phyloP scores from a whole-genome alignment of 1,140 invertebrate genomes.

The Physella acuta region DNA sequence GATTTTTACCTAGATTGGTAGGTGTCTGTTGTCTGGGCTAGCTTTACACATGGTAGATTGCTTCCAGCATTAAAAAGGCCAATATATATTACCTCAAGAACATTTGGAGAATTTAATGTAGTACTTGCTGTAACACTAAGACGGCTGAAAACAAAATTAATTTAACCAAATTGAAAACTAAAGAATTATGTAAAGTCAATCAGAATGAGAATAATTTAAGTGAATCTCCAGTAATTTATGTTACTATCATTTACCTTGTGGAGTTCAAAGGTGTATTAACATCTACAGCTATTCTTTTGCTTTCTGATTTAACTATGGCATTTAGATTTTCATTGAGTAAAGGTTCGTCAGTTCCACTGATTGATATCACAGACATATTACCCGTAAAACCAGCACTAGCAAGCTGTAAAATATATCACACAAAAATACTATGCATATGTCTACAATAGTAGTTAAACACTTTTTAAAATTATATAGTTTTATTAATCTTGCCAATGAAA shows the following conservation, averaged over 20 bases:
- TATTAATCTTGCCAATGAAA: too few species aligned
- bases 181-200: too few species aligned
- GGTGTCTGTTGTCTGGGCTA: conserved; percentile 17
- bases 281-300: not conserved
- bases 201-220: too few species aligned
- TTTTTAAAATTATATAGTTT: too few species aligned
- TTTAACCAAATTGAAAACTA: too few species aligned
- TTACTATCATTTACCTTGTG: too few species aligned
- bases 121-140: conserved; percentile 30
- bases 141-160: conserved; percentile 23
- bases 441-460: too few species aligned
- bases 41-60: conserved; percentile 37
- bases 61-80: conserved; percentile 29
- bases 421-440: too few species aligned
- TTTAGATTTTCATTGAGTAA: not conserved
- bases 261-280: not conserved
- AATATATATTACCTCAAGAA: conserved; percentile 33
- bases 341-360: not conserved
- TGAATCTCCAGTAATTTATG: too few species aligned
- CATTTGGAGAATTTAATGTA: not conserved
- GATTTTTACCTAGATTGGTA: conserved; percentile 33
- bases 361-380: not conserved
- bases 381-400: not conserved
- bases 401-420: not conserved
- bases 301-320: conserved; percentile 5